Evolutionary conservation across 2,888 invertebrate genomes (phyloP).

Genomic region (Cylloceria caligata): DNA sequence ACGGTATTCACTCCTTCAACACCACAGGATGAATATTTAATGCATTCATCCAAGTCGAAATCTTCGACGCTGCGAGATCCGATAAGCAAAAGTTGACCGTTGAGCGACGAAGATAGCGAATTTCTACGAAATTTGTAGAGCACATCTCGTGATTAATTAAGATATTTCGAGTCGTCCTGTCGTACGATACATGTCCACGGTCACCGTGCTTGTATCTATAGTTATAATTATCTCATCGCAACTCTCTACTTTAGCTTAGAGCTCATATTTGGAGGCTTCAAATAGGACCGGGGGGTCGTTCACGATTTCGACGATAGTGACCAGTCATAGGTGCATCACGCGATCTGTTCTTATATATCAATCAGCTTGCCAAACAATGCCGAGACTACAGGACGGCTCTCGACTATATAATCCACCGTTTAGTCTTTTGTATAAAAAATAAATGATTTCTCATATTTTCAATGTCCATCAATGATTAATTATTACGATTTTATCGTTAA

Average conservation of each 20-base stretch:
- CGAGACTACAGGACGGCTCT: neutral
- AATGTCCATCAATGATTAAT: no score
- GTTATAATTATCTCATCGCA: conserved; percentile 20
- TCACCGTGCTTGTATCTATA: conserved; percentile 17
- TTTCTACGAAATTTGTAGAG: neutral
- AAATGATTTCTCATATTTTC: neutral
- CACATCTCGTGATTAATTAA: neutral
- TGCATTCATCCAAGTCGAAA: conserved; percentile 24
- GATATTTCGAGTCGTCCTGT: conserved; percentile 16
- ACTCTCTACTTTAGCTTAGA: conserved; percentile 27
- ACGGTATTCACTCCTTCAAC: neutral
- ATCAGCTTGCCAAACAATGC: conserved; percentile 40
- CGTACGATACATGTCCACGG: conserved; percentile 14
- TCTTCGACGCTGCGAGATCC: neutral
- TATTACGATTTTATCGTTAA: no score
- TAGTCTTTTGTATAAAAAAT: neutral
- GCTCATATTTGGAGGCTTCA: conserved; percentile 22
- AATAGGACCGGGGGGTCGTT: conserved; percentile 41
- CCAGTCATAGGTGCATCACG: conserved; percentile 27
- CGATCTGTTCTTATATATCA: conserved; percentile 18
- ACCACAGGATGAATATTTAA: neutral
- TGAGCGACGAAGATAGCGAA: neutral
- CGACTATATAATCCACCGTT: neutral
- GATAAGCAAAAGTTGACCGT: neutral
- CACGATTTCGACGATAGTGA: conserved; percentile 26